phyloP scores from a whole-genome alignment of 2,888 invertebrate species.

The Brenthis hecate region DNA sequence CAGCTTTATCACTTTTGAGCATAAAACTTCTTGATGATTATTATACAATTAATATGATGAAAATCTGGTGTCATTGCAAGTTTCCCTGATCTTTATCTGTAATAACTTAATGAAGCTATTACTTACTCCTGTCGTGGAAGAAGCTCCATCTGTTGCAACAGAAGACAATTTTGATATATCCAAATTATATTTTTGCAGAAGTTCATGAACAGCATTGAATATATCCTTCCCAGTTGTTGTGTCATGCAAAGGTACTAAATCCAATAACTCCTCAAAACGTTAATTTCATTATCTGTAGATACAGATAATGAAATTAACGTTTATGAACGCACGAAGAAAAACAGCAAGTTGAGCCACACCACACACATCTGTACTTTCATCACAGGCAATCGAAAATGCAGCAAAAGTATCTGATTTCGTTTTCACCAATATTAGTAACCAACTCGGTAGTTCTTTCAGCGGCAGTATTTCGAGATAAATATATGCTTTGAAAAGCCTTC shows the following conservation, averaged over 20 bases:
- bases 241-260: neutral
- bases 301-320: no score
- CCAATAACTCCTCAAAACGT: neutral
- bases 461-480: neutral
- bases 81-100: neutral
- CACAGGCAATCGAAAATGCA: conserved; percentile 1
- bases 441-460: neutral
- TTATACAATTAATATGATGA: neutral
- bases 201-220: neutral
- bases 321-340: conserved; percentile 3
- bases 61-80: conserved; percentile 1
- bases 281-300: neutral
- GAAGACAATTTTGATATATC: conserved; percentile 1
- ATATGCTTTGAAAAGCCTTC: conserved; percentile 3
- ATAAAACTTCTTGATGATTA: neutral
- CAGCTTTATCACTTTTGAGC: neutral
- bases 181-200: conserved; percentile 3
- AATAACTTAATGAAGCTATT: conserved; percentile 1
- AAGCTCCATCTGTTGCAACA: neutral
- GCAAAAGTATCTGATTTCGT: neutral
- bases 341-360: conserved; percentile 3
- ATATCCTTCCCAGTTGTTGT: conserved; percentile 1
- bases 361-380: neutral
- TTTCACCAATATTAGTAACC: neutral
- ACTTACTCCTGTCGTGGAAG: neutral